Base-by-base conservation (phyloP, 1,140 invertebrate genomes). In the Drosophila littoralis region DNA sequence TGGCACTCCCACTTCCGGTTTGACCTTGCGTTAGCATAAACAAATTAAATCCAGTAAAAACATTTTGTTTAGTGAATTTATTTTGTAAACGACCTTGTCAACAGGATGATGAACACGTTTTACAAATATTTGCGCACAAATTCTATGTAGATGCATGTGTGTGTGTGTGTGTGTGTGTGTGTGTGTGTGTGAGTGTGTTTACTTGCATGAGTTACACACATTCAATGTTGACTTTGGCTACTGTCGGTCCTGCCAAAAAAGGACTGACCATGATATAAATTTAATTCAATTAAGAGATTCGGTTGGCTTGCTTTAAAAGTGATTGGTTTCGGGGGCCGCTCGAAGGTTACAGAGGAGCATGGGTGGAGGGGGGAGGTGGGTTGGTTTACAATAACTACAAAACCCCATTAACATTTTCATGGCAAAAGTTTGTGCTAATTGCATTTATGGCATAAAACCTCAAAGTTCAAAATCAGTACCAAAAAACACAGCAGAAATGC, bases 1-100 rank as follows among this genome's bases (percentile, higher is more conserved):
- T 9, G 33, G 2, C 38, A 28, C 38, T 33, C 57, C 15, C 52
- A 36, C 32, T 43, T 51, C 40, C 9, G 12, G n/a, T 28, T 42
- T 69, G 72, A 69, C 63, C 72, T 68, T 79, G 48, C 46, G 17
- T 61, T 67, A 48, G 51, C 61, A 79, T 84, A 83, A 80, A 84
- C 81, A 84, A 77, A 69, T 84, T 84, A 84, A 84, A 74, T 68
- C 81, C 81, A 74, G 84, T 84, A 74, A 84, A 84, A 86, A 86
- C 82, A 86, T 88, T 81, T 86, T 67, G 83, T 71, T 86, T 86
- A 79, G 79, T 82, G 68, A 88, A 86, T 86, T 79, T 86, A 77
- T 86, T 76, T 79, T 77, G 72, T 88, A 86, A 82, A 82, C 72
- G 81, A 80, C 81, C 81, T 84, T 84, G 82, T 86, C 83, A 82